Percentiles rank a stretch among this genome's conserved stretches.
These are phyloP conservation scores for cattle (Bos taurus) DNA, from an alignment of 2,113 vertebrate genomes.

Conservation along the genomic window ARS-UCD2.0 NC_037333.1:97513501-97514000, in stretches of 20 bases:
- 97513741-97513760: background rate
- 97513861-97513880: background rate
- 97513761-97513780: background rate
- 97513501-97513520: background rate
- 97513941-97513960: background rate
- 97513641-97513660: background rate
- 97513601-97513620: background rate
- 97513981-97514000: background rate
- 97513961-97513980: background rate
- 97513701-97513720: background rate
- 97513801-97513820: background rate
- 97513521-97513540: background rate
- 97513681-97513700: background rate
- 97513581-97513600: background rate
- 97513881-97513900: background rate
- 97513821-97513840: background rate
- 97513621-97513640: background rate
- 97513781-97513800: background rate
- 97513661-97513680: background rate
- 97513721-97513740: background rate
- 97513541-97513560: background rate
- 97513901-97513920: background rate
- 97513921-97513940: background rate
- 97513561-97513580: background rate
- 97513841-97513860: background rate